Percentiles rank a stretch among this genome's conserved stretches.
These are phyloP conservation scores for Darevskia nairensis DNA, from an alignment of 2,797 vertebrate genomes.

Conservation along the genomic window DNA sequence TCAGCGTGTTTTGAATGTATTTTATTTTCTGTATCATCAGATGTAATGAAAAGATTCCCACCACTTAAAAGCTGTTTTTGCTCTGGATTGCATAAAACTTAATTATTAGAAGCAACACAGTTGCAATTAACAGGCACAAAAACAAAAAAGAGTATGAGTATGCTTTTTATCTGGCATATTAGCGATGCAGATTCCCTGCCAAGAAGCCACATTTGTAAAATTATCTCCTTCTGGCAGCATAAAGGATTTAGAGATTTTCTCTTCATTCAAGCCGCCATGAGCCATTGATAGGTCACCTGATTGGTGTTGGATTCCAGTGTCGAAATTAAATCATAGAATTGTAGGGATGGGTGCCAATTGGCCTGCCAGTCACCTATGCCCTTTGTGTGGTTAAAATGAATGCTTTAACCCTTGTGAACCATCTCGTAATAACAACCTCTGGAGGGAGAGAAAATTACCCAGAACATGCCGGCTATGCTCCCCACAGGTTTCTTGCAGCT, in stretches of 20 bases:
- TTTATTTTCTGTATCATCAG: neutral
- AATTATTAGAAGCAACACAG: conserved; percentile 37
- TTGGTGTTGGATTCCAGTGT: neutral
- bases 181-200: conserved; percentile 16
- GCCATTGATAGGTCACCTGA: conserved; percentile 11
- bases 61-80: neutral
- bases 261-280: neutral
- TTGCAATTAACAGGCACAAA: conserved; percentile 28
- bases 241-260: neutral
- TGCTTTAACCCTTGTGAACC: neutral
- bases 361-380: neutral
- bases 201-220: conserved; percentile 45
- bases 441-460: neutral
- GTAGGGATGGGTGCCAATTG: neutral
- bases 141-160: conserved; percentile 12
- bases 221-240: conserved; percentile 1
- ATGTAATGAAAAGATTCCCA: neutral
- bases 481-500: neutral
- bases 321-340: conserved; percentile 4
- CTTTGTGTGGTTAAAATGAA: neutral
- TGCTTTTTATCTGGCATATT: conserved; percentile 28
- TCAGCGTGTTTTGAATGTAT: neutral
- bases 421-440: neutral
- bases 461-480: neutral
- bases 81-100: fast-evolving